A percentile compares a stretch with the other conserved stretches of the same genome.
Evolutionary conservation across 2,113 vertebrate genomes (phyloP).

Genomic region (Cochlearius cochlearius): DNA sequence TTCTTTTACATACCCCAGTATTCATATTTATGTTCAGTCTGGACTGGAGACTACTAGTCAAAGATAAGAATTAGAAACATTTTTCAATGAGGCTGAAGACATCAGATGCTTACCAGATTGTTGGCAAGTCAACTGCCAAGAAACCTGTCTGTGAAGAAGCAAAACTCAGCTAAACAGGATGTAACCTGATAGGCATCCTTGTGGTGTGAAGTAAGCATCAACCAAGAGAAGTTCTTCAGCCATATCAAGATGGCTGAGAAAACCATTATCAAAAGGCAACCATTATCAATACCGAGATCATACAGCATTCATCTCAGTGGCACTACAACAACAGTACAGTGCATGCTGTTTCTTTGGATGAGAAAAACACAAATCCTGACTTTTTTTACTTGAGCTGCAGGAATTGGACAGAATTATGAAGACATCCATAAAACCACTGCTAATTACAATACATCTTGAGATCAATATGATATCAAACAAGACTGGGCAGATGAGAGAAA

Average conservation of each 20-base stretch:
- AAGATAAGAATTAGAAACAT: not conserved
- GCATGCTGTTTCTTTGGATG: not conserved
- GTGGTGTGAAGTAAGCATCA: not conserved
- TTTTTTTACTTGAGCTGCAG: not conserved
- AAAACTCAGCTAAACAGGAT: not conserved
- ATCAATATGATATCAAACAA: not conserved
- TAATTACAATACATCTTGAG: not conserved
- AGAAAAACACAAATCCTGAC: not conserved
- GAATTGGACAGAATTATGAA: not conserved
- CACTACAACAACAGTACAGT: not conserved
- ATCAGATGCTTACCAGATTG: not conserved
- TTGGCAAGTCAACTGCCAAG: not conserved
- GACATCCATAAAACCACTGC: not conserved
- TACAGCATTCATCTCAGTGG: accelerated
- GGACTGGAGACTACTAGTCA: not conserved
- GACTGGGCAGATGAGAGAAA: not conserved
- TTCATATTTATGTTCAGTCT: accelerated
- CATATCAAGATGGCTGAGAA: not conserved
- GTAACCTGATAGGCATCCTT: not conserved
- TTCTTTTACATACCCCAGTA: not conserved
- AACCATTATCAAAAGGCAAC: not conserved
- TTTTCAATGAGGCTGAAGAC: not conserved
- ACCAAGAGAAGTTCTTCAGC: not conserved
- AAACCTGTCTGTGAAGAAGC: not conserved
- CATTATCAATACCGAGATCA: not conserved